Evolutionary conservation across 2,888 invertebrate species (phyloP).

Genomic region (Drosophila multiciliata): DNA sequence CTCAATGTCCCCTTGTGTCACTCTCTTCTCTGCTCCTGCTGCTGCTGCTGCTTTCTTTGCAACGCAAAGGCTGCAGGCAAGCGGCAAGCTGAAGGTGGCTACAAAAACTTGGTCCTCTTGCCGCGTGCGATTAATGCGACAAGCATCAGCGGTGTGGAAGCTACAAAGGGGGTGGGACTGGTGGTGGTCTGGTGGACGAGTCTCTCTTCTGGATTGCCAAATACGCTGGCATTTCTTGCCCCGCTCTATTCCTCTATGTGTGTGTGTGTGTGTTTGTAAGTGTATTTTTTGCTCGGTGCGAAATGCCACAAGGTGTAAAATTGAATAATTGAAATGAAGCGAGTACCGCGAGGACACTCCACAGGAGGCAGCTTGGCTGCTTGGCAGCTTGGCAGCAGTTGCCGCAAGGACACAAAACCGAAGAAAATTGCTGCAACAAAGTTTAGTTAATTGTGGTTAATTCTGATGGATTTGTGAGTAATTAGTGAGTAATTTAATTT

Average conservation of each 20-base stretch:
- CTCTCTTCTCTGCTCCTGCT: background rate
- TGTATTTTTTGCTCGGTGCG: slow-evolving; percentile 47
- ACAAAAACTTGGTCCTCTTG: slow-evolving; percentile 77
- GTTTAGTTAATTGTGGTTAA: slow-evolving; percentile 82
- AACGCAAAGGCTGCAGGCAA: slow-evolving; percentile 8
- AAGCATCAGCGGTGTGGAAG: slow-evolving; percentile 24
- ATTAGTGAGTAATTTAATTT: slow-evolving; percentile 80
- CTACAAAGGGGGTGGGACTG: background rate
- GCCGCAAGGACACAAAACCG: slow-evolving; percentile 43
- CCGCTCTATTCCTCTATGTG: background rate
- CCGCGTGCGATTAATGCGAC: slow-evolving; percentile 74
- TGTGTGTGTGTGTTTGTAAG: slow-evolving; percentile 21
- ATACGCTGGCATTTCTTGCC: slow-evolving; percentile 61
- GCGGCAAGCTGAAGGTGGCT: slow-evolving; percentile 12
- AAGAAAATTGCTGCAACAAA: slow-evolving; percentile 67
- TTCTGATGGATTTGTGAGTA: slow-evolving; percentile 82
- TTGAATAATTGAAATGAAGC: slow-evolving; percentile 82
- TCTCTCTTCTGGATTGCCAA: slow-evolving; percentile 58
- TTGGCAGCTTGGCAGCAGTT: slow-evolving; percentile 1
- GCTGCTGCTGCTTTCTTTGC: slow-evolving; percentile 25
- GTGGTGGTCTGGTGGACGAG: slow-evolving; percentile 13
- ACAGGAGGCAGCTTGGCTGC: slow-evolving; percentile 22
- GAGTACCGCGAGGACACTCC: slow-evolving; percentile 36
- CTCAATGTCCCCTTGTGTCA: background rate
- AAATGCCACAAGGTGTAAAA: slow-evolving; percentile 83